phyloP scores from a whole-genome alignment of 1,140 invertebrate genomes.

The Andricus grossulariae region DNA sequence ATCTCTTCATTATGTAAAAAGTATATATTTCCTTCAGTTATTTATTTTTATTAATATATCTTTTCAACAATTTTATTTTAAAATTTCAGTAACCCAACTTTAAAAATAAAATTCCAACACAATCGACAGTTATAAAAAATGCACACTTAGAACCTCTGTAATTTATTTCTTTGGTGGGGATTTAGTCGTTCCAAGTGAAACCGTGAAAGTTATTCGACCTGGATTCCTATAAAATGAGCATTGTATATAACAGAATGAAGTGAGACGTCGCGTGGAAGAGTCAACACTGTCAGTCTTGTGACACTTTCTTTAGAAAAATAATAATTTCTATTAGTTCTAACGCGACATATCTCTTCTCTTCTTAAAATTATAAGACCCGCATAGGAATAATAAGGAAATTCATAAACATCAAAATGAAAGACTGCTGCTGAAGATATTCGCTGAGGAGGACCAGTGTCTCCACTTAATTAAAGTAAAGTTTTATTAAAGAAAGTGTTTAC shows the following conservation, averaged over 20 bases:
- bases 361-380: neutral
- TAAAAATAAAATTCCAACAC: neutral
- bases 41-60: neutral
- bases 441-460: too few species aligned
- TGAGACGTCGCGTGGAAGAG: neutral
- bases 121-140: neutral
- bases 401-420: too few species aligned
- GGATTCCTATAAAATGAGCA: neutral
- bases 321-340: too few species aligned
- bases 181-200: slow-evolving; percentile 14
- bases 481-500: too few species aligned
- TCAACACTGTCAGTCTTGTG: neutral
- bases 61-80: neutral
- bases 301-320: too few species aligned
- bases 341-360: neutral
- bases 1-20: too few species aligned
- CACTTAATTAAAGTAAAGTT: too few species aligned
- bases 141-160: neutral
- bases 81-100: neutral
- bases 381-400: too few species aligned
- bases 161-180: neutral
- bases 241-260: neutral
- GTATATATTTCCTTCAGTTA: neutral
- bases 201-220: slow-evolving; percentile 23
- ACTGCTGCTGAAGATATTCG: too few species aligned